phyloP scores from a whole-genome alignment of 2,113 vertebrate genomes.

The Eurystomus gularis region DNA sequence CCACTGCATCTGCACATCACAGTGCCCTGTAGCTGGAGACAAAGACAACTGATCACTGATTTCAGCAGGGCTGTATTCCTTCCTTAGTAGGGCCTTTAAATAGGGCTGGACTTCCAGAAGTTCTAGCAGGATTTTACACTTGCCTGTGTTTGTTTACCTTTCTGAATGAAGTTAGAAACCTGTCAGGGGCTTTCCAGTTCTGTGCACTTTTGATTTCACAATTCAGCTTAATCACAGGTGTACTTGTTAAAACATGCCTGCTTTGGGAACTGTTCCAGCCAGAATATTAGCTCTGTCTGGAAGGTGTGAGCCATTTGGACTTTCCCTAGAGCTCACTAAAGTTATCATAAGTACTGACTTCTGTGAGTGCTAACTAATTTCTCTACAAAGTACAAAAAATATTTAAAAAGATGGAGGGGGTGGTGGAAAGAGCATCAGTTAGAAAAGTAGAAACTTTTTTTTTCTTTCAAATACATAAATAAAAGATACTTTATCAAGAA shows the following conservation, averaged over 20 bases:
- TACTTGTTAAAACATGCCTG: constrained; percentile 48
- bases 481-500: neutral
- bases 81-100: neutral
- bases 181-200: neutral
- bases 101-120: neutral
- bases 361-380: neutral
- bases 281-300: neutral
- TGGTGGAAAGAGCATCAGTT: neutral
- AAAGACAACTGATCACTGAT: no score
- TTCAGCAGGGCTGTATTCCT: neutral
- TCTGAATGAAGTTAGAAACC: neutral
- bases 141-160: neutral
- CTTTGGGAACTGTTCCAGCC: constrained; percentile 8
- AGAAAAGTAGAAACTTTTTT: neutral
- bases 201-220: neutral
- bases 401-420: neutral
- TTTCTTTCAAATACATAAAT: neutral
- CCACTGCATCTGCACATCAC: neutral
- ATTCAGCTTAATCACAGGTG: neutral
- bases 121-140: neutral
- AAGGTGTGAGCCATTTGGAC: neutral
- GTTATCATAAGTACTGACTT: neutral
- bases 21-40: neutral
- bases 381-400: neutral
- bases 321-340: neutral